Percentiles rank a stretch among this genome's conserved stretches.
These are phyloP conservation scores for Octomys mimax DNA, from an alignment of 2,797 vertebrate species.

Conservation along the genomic window DNA sequence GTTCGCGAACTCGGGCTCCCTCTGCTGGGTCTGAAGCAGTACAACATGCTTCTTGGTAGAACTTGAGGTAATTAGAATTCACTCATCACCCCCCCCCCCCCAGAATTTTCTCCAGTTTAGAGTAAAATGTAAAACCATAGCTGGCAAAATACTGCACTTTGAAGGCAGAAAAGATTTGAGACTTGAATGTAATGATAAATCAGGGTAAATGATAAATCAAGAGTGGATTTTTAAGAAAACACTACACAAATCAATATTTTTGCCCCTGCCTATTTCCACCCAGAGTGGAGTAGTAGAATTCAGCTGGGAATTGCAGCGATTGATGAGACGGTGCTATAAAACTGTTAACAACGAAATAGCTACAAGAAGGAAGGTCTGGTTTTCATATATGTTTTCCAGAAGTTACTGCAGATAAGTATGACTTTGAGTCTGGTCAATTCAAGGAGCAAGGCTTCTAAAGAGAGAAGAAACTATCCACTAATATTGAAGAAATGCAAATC, in stretches of 20 bases:
- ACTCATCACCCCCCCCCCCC: neutral
- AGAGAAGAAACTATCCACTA: conserved; percentile 62
- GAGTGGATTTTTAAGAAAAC: conserved; percentile 34
- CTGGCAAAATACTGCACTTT: conserved; percentile 20
- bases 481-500: conserved; percentile 72
- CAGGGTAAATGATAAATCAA: conserved; percentile 63
- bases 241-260: neutral
- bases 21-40: conserved; percentile 73
- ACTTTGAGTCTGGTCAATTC: conserved; percentile 31
- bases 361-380: conserved; percentile 75
- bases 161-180: conserved; percentile 49
- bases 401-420: conserved; percentile 80
- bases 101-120: conserved; percentile 40
- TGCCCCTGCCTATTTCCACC: conserved; percentile 55
- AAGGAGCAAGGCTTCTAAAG: conserved; percentile 62
- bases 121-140: conserved; percentile 36
- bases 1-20: conserved; percentile 80
- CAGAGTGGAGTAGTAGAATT: conserved; percentile 36
- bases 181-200: neutral
- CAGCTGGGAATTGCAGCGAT: conserved; percentile 62
- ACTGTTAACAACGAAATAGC: conserved; percentile 47
- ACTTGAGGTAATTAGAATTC: neutral
- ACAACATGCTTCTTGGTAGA: conserved; percentile 58
- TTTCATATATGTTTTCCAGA: conserved; percentile 74
- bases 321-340: conserved; percentile 64